Percentiles rank a stretch among this genome's conserved stretches.
Conservation (phyloP, 1,140 invertebrate genomes). For the Heliconius himera region DNA sequence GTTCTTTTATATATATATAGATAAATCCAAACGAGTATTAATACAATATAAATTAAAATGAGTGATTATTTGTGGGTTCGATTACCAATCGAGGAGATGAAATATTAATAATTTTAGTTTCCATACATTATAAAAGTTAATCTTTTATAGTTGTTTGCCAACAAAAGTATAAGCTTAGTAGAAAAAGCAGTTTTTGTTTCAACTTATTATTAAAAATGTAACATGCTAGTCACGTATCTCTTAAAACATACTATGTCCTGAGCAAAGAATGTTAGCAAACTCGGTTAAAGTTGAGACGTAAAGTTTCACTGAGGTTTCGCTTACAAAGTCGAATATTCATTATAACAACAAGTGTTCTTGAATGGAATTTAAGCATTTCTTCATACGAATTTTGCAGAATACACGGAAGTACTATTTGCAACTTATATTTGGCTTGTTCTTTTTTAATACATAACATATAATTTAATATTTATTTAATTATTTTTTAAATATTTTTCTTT, state of each 20-base stretch:
- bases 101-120: too few relatives aligned
- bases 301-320: constrained; percentile 54
- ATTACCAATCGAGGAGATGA: too few relatives aligned
- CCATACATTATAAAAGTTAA: background rate
- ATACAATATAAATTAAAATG: too few relatives aligned
- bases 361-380: background rate
- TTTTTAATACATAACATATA: too few relatives aligned
- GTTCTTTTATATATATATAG: too few relatives aligned
- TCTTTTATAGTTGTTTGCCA: background rate
- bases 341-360: constrained; percentile 13
- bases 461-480: too few relatives aligned
- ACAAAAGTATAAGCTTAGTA: background rate
- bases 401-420: background rate
- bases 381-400: background rate
- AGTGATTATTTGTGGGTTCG: too few relatives aligned
- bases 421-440: too few relatives aligned
- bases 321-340: constrained; percentile 64
- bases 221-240: constrained; percentile 35
- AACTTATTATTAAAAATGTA: background rate
- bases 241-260: constrained; percentile 22
- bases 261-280: constrained; percentile 45
- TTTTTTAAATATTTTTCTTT: too few relatives aligned
- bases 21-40: too few relatives aligned
- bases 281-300: constrained; percentile 45
- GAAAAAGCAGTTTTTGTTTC: background rate